These are phyloP conservation scores for Lasioglossum vierecki DNA, from an alignment of 2,888 invertebrate genomes.

Conservation along the genomic window DNA sequence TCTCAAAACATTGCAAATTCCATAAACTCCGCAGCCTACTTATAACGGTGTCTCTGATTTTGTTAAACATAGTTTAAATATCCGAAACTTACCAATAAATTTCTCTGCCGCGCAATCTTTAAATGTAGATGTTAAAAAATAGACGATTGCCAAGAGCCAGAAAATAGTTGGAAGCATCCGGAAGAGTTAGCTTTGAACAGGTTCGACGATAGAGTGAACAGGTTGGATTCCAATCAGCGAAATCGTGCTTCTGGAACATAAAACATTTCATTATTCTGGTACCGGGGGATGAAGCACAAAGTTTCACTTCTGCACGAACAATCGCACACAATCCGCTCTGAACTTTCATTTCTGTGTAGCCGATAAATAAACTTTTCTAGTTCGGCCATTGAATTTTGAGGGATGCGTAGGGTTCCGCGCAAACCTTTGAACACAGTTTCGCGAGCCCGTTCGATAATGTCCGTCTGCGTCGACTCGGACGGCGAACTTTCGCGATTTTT, in stretches of 20 bases:
- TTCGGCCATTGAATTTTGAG: slow-evolving; percentile 46
- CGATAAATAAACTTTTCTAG: slow-evolving; percentile 32
- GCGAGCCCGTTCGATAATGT: slow-evolving; percentile 39
- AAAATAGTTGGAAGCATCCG: neutral
- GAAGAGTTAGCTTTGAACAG: neutral
- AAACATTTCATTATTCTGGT: neutral
- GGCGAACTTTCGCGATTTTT: slow-evolving; percentile 56
- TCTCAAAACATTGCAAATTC: too few relatives aligned
- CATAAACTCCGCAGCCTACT: neutral
- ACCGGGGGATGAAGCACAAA: neutral
- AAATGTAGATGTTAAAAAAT: neutral
- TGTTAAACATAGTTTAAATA: too few relatives aligned
- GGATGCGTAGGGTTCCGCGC: slow-evolving; percentile 25
- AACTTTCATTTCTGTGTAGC: slow-evolving; percentile 21
- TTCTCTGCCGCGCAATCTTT: neutral
- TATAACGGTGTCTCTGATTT: too few relatives aligned
- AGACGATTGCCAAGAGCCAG: neutral
- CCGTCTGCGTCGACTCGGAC: slow-evolving; percentile 37
- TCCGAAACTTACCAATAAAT: too few relatives aligned
- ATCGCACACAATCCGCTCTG: slow-evolving; percentile 17
- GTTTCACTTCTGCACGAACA: neutral
- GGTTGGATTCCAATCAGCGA: neutral
- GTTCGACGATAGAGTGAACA: neutral
- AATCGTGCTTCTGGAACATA: neutral
- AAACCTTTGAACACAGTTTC: slow-evolving; percentile 46